Percentiles rank a stretch among this genome's conserved stretches.
These are phyloP conservation scores for Paracentrotus lividus DNA, from an alignment of 53 echinoderm and acorn worm species.

Conservation along the genomic window DNA sequence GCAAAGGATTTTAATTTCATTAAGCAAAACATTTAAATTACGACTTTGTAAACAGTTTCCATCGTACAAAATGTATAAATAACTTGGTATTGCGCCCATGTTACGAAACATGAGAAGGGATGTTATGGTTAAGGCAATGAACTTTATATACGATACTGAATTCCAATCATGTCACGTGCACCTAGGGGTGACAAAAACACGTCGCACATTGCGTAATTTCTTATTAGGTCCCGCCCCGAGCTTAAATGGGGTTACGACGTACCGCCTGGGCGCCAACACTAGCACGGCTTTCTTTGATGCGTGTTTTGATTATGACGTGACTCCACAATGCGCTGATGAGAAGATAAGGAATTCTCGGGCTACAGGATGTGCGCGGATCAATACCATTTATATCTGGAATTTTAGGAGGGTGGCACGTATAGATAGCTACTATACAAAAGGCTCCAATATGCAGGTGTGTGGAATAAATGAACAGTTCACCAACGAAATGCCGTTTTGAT, in stretches of 20 bases:
- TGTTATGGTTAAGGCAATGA: background rate
- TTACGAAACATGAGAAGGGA: background rate
- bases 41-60: background rate
- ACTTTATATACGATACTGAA: background rate
- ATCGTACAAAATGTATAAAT: background rate
- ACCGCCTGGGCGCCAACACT: background rate
- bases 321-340: background rate
- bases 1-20: too few relatives aligned
- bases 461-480: background rate
- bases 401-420: too few relatives aligned
- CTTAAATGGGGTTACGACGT: background rate
- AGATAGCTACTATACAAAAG: background rate
- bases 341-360: background rate
- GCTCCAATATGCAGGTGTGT: background rate
- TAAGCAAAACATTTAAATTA: too few relatives aligned
- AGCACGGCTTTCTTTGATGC: background rate
- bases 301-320: background rate
- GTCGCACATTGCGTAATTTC: background rate
- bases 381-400: background rate
- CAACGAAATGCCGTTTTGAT: background rate
- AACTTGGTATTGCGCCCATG: background rate
- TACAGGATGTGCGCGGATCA: background rate
- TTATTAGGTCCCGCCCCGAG: background rate
- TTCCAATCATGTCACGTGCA: background rate
- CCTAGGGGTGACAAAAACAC: background rate